A percentile compares a stretch with the other conserved stretches of the same genome.
These are phyloP conservation scores for Theristus sp. DNA, from an alignment of 2,888 invertebrate species.

Conservation along the genomic window DNA sequence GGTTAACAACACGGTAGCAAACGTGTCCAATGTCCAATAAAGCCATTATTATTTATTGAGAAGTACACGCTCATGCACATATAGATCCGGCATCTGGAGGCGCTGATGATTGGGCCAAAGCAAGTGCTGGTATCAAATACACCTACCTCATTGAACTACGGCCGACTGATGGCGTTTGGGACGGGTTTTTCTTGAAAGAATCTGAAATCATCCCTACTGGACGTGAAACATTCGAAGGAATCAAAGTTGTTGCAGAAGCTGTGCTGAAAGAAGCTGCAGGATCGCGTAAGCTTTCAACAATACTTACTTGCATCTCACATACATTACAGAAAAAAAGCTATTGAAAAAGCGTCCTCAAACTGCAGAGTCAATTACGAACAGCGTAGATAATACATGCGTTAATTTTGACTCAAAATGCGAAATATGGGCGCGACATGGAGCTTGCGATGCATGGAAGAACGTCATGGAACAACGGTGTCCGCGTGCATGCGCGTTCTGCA, in stretches of 20 bases:
- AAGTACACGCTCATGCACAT: not conserved
- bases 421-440: not conserved
- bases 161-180: conserved; percentile 24
- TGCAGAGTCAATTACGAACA: not conserved
- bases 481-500: not conserved
- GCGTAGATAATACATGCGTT: not conserved
- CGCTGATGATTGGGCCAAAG: conserved; percentile 27
- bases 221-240: conserved; percentile 26
- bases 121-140: conserved; percentile 23
- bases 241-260: conserved; percentile 7
- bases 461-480: not conserved
- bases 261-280: not conserved
- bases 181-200: conserved; percentile 25
- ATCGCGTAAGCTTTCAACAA: not conserved
- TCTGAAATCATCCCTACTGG: conserved; percentile 23
- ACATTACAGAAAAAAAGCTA: no score
- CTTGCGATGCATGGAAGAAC: not conserved
- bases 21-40: no score
- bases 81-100: conserved; percentile 21
- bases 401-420: not conserved
- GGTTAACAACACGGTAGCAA: no score
- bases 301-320: no score
- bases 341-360: no score
- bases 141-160: conserved; percentile 25
- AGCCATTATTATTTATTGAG: no score